These are phyloP conservation scores for Egretta garzetta DNA, from an alignment of 2,113 vertebrate species.

Conservation along the genomic window DNA sequence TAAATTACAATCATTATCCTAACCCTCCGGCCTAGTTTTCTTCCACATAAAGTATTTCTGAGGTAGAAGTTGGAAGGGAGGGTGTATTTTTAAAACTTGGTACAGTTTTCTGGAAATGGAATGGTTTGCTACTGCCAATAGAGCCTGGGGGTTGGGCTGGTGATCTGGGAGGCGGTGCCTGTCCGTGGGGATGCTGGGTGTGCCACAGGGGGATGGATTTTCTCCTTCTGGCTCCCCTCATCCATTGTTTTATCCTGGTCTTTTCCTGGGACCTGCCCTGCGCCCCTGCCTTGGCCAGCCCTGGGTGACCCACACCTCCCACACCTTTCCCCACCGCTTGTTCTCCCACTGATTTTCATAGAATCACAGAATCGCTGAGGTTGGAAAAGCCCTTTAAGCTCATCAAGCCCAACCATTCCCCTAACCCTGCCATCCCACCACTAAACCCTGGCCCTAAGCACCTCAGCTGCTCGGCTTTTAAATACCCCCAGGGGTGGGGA, in stretches of 20 bases:
- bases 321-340: too few relatives aligned
- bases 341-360: neutral
- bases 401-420: too few relatives aligned
- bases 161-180: accelerated
- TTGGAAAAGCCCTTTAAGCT: too few relatives aligned
- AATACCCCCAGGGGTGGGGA: too few relatives aligned
- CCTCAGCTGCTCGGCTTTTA: too few relatives aligned
- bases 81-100: neutral
- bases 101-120: accelerated
- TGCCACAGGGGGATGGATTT: neutral
- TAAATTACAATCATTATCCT: neutral
- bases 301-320: neutral
- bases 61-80: neutral
- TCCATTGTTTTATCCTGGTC: neutral
- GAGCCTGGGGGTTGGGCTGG: neutral
- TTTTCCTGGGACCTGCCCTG: neutral
- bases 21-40: neutral
- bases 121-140: neutral
- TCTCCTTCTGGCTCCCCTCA: neutral
- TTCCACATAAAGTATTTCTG: neutral
- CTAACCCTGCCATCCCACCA: too few relatives aligned
- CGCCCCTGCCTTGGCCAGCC: neutral
- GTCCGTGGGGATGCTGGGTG: neutral
- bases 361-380: too few relatives aligned
- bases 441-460: too few relatives aligned